Conservation (phyloP, 1,140 invertebrate species). For the Rhagoletis zephyria region DNA sequence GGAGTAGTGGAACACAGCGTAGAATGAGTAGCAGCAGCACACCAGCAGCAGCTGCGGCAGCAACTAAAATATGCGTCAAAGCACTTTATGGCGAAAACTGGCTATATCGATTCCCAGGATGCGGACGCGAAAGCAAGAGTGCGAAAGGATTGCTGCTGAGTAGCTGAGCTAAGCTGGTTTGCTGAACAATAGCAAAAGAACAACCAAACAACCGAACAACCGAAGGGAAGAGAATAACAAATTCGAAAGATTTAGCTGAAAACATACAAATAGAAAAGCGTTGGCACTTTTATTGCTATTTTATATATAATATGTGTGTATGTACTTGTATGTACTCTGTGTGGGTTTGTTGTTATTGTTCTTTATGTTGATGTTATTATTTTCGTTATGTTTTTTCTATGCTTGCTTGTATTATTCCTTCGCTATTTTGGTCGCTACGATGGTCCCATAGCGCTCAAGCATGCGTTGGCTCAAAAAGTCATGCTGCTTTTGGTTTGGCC, state of each 20-base stretch:
- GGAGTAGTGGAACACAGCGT: neutral
- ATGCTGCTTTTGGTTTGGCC: neutral
- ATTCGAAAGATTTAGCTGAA: slow-evolving; percentile 1
- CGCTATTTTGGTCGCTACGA: neutral
- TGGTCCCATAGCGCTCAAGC: neutral
- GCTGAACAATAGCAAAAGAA: neutral
- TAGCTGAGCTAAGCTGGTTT: neutral
- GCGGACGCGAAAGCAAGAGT: neutral
- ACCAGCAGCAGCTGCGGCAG: neutral
- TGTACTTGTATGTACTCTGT: neutral
- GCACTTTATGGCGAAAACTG: neutral
- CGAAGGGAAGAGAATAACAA: neutral
- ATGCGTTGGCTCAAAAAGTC: neutral
- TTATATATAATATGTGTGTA: neutral
- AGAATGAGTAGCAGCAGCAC: neutral
- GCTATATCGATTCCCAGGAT: neutral
- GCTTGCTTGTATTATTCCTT: neutral
- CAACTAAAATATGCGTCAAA: slow-evolving; percentile 12
- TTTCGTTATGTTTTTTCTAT: neutral
- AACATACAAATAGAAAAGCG: neutral
- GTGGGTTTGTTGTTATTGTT: neutral
- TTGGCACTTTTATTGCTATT: slow-evolving; percentile 9
- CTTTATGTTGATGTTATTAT: neutral
- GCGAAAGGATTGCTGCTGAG: slow-evolving; percentile 38
- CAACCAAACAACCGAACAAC: neutral